A percentile compares a stretch with the other conserved stretches of the same genome.
Conservation (phyloP, 2,888 invertebrate genomes). For the Auanema freiburgensis region DNA sequence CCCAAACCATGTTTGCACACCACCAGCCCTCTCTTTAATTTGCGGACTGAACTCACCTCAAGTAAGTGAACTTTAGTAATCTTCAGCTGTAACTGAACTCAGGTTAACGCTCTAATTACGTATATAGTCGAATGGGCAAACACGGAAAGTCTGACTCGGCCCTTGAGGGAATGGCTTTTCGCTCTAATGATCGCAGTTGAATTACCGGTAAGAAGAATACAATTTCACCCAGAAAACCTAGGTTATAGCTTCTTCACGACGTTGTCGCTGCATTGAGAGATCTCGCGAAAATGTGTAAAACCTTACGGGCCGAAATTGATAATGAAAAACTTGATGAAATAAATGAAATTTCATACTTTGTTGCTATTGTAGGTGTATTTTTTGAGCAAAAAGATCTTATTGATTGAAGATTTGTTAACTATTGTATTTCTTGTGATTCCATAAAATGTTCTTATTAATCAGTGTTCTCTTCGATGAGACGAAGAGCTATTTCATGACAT, state of each 20-base stretch:
- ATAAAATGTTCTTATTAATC: background rate
- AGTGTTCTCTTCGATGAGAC: no score
- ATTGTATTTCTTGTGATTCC: background rate
- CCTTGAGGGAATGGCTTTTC: constrained; percentile 42
- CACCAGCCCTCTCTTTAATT: constrained; percentile 31
- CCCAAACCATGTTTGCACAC: constrained; percentile 40
- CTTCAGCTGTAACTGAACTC: no score
- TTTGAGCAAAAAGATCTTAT: constrained; percentile 43
- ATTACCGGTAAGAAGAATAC: constrained; percentile 16
- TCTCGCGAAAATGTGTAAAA: constrained; percentile 25
- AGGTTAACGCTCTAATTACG: constrained; percentile 31
- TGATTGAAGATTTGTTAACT: constrained; percentile 22
- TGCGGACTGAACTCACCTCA: constrained; percentile 13
- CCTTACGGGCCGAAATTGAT: constrained; percentile 18
- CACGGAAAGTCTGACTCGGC: constrained; percentile 31
- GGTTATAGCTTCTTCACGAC: constrained; percentile 29
- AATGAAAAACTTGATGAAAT: constrained; percentile 23
- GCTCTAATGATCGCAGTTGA: constrained; percentile 32
- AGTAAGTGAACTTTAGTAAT: constrained; percentile 7
- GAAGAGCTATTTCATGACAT: no score
- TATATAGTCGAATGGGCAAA: constrained; percentile 33
- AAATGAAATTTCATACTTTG: constrained; percentile 37
- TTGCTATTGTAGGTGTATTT: constrained; percentile 34
- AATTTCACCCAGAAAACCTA: background rate
- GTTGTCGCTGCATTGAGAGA: constrained; percentile 27